These are phyloP conservation scores for Papilio dardanus DNA, from an alignment of 1,140 invertebrate genomes.

Conservation along the genomic window DNA sequence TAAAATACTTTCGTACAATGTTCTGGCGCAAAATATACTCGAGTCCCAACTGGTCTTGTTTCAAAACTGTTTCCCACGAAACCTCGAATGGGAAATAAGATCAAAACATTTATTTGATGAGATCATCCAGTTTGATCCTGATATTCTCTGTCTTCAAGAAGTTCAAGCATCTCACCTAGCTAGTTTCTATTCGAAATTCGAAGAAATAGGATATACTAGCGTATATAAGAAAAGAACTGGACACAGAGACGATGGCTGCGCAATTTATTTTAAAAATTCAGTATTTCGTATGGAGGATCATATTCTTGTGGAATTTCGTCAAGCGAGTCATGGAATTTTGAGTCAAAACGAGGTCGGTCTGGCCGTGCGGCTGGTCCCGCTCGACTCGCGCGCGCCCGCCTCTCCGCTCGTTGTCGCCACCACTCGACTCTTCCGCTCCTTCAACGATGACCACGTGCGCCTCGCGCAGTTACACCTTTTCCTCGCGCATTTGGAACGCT, in stretches of 20 bases:
- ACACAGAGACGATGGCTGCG: neutral
- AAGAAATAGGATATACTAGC: neutral
- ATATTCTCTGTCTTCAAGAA: conserved; percentile 9
- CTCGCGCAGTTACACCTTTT: neutral
- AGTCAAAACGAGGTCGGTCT: neutral
- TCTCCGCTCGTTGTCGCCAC: neutral
- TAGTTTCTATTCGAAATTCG: neutral
- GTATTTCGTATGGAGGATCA: conserved; percentile 22
- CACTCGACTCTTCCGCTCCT: neutral
- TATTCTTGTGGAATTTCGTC: neutral
- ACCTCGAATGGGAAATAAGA: neutral
- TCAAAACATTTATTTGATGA: neutral
- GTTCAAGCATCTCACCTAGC: neutral
- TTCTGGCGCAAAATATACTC: neutral
- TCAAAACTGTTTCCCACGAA: neutral
- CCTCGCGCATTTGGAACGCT: neutral
- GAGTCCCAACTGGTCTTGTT: neutral
- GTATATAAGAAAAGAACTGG: conserved; percentile 8
- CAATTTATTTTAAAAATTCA: conserved; percentile 5
- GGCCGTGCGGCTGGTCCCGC: neutral
- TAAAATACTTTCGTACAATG: conserved; percentile 2
- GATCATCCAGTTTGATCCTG: neutral
- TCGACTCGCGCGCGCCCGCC: neutral
- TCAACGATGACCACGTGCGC: neutral
- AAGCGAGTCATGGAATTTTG: neutral